Conservation (phyloP, 2,797 vertebrate species). For the Pseudocheirus occidentalis region DNA sequence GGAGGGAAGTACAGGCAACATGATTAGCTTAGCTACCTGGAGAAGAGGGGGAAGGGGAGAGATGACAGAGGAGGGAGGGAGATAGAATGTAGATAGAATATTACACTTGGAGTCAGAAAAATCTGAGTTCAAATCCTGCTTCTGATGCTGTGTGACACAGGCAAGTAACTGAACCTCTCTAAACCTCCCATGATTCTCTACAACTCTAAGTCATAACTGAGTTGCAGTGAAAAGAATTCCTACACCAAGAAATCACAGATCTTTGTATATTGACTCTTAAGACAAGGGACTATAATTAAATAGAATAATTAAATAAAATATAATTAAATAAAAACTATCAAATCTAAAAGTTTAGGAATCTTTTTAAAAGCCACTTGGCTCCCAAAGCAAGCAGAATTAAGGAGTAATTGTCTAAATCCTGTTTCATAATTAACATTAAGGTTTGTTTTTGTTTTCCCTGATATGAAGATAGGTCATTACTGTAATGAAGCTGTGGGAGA, state of each 20-base stretch:
- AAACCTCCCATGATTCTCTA: not conserved
- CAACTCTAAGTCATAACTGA: not conserved
- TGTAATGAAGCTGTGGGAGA: conserved; percentile 24
- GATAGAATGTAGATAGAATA: not conserved
- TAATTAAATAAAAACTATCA: conserved; percentile 55
- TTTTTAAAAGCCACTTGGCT: conserved; percentile 47
- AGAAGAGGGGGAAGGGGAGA: no score
- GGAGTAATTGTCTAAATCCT: conserved; percentile 69
- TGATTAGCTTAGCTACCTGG: not conserved
- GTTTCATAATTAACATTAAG: conserved; percentile 58
- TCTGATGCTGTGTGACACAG: not conserved
- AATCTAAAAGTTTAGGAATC: conserved; percentile 61
- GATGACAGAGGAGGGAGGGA: no score
- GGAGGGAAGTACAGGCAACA: not conserved
- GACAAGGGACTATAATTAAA: conserved; percentile 6
- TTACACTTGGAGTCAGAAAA: not conserved
- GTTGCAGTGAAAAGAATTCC: not conserved
- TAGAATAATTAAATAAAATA: conserved; percentile 66
- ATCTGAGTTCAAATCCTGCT: not conserved
- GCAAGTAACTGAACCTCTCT: not conserved
- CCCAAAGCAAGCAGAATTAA: conserved; percentile 69
- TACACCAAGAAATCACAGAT: not conserved
- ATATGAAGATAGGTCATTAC: conserved; percentile 54
- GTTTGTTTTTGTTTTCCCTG: conserved; percentile 54
- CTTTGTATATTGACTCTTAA: not conserved